Conservation (phyloP, 2,113 vertebrate species). For the Pimephales promelas region DNA sequence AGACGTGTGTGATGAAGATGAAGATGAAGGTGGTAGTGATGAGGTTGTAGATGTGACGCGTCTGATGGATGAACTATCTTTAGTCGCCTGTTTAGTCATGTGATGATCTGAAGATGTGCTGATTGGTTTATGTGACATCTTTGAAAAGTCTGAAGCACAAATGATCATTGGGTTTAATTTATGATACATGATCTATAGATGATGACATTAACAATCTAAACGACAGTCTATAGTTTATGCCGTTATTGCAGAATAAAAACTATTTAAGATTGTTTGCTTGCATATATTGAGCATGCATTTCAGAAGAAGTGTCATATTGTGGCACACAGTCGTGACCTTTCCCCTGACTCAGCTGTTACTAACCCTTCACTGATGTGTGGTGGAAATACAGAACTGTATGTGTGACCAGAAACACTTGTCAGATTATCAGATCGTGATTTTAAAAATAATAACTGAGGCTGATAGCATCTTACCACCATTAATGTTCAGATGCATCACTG, state of each 20-base stretch:
- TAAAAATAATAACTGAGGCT: too few relatives aligned
- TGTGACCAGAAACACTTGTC: not conserved
- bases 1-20: too few relatives aligned
- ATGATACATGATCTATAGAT: not conserved
- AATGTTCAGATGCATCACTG: constrained; percentile 14
- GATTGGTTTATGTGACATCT: not conserved
- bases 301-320: not conserved
- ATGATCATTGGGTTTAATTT: not conserved
- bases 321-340: not conserved
- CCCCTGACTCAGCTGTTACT: not conserved
- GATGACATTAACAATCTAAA: not conserved
- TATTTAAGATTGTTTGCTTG: not conserved
- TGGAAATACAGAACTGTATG: not conserved
- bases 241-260: not conserved
- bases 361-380: not conserved
- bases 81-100: not conserved
- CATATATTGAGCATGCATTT: not conserved
- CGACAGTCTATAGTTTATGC: not conserved
- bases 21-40: too few relatives aligned
- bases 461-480: constrained; percentile 21
- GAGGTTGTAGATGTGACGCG: not conserved
- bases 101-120: not conserved
- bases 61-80: not conserved
- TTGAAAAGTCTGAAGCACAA: not conserved
- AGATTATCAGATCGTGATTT: too few relatives aligned